These are phyloP conservation scores for Fragum whitleyi DNA, from an alignment of 2,888 invertebrate species.

Conservation along the genomic window DNA sequence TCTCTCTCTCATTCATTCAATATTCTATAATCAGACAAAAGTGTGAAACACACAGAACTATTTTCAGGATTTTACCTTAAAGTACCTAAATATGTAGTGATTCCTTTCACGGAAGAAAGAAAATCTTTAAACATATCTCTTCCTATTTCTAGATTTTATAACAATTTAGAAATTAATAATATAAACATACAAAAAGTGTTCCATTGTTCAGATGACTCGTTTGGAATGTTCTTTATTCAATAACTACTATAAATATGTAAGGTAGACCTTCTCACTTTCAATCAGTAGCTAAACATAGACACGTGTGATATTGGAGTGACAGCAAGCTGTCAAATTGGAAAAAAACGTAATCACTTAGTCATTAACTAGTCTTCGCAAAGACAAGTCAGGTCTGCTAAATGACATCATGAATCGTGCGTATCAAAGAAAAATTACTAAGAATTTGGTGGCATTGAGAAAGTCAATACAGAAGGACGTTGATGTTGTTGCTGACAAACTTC, in stretches of 20 bases:
- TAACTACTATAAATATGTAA: conserved; percentile 5
- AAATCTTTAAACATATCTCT: no score
- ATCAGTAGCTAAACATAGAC: not conserved
- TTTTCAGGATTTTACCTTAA: no score
- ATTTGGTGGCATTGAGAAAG: conserved; percentile 42
- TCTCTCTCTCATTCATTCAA: not conserved
- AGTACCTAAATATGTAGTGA: no score
- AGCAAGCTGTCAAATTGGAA: not conserved
- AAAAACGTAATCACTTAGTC: not conserved
- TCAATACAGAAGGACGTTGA: conserved; percentile 48
- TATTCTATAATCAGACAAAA: no score
- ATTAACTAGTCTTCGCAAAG: no score
- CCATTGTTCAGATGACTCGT: not conserved
- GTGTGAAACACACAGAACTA: no score
- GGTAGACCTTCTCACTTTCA: not conserved
- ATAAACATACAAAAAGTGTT: no score
- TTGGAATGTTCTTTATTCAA: not conserved
- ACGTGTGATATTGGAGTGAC: not conserved
- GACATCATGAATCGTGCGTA: conserved; percentile 47
- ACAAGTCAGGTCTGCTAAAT: not conserved
- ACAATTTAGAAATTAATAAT: no score
- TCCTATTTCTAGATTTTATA: no score
- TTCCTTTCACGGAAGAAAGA: no score
- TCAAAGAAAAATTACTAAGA: conserved; percentile 56
- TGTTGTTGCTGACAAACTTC: conserved; percentile 34